phyloP scores from a whole-genome alignment of 2,113 vertebrate genomes.

The Hucho hucho region DNA sequence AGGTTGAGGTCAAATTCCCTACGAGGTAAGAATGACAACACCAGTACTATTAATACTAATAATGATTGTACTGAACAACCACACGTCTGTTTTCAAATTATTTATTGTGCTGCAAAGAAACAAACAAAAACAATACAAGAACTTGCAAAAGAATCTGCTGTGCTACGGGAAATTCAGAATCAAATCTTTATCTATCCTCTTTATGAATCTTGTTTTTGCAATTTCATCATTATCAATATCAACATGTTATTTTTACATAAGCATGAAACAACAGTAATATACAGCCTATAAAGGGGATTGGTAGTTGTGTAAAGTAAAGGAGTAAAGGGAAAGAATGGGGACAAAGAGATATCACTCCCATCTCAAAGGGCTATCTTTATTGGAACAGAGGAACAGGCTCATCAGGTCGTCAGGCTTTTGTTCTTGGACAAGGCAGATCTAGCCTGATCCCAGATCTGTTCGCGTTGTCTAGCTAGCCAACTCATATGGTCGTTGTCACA shows the following conservation, averaged over 20 bases:
- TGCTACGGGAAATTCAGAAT: slow-evolving; percentile 81
- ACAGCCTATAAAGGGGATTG: slow-evolving; percentile 45
- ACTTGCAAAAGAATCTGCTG: slow-evolving; percentile 78
- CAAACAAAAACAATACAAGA: slow-evolving; percentile 59
- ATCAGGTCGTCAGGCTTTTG: slow-evolving; percentile 6
- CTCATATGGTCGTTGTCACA: no score
- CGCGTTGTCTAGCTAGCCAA: no score
- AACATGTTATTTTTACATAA: slow-evolving; percentile 48
- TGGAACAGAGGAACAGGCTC: slow-evolving; percentile 27
- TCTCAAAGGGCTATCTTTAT: slow-evolving; percentile 25
- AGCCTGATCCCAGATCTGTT: no score
- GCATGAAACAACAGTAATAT: slow-evolving; percentile 56
- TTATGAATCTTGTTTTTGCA: slow-evolving; percentile 73
- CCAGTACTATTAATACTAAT: neutral
- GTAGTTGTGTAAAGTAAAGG: slow-evolving; percentile 30
- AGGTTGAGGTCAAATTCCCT: no score
- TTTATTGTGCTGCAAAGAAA: slow-evolving; percentile 83
- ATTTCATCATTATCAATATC: slow-evolving; percentile 78
- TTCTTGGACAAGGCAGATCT: neutral
- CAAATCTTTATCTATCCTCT: slow-evolving; percentile 82
- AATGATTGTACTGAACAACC: neutral
- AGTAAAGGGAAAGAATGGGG: slow-evolving; percentile 31
- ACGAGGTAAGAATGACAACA: no score
- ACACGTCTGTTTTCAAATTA: slow-evolving; percentile 59
- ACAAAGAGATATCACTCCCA: slow-evolving; percentile 31